Percentiles rank a stretch among this genome's conserved stretches.
Conservation (phyloP, 1,140 invertebrate species). For the Drosophila gunungcola region DNA sequence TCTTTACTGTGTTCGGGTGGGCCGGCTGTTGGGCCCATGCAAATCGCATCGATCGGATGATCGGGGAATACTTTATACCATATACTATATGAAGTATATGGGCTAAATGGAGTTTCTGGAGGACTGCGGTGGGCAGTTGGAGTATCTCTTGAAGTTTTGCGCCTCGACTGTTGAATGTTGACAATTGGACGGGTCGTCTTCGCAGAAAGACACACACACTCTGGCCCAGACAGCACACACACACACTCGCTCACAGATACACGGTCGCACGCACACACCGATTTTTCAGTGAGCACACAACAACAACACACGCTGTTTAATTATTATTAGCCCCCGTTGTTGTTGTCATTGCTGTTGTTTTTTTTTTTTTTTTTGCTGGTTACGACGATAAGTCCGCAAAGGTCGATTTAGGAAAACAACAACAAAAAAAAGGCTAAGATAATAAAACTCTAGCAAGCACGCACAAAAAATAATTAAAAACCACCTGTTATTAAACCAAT, state of each 20-base stretch:
- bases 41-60: constrained; percentile 26
- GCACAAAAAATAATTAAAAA: constrained; percentile 20
- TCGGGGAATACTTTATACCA: not conserved
- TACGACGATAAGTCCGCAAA: constrained; percentile 74
- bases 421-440: constrained; percentile 30
- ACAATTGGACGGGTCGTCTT: constrained; percentile 25
- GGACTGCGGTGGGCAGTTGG: not conserved
- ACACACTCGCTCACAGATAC: constrained; percentile 23
- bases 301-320: constrained; percentile 66
- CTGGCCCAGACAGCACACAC: constrained; percentile 36
- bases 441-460: constrained; percentile 19
- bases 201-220: constrained; percentile 28
- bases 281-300: constrained; percentile 11
- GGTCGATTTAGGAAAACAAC: constrained; percentile 33
- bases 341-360: constrained; percentile 20
- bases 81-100: not conserved
- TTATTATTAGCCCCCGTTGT: constrained; percentile 66
- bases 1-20: not conserved
- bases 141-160: not conserved
- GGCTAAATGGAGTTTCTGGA: not conserved
- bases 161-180: constrained; percentile 18
- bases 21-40: constrained; percentile 12
- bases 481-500: constrained; percentile 25
- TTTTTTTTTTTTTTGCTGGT: constrained; percentile 31
- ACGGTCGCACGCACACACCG: constrained; percentile 16